Conservation (phyloP, 2,113 vertebrate genomes). For the Cairina moschata region DNA sequence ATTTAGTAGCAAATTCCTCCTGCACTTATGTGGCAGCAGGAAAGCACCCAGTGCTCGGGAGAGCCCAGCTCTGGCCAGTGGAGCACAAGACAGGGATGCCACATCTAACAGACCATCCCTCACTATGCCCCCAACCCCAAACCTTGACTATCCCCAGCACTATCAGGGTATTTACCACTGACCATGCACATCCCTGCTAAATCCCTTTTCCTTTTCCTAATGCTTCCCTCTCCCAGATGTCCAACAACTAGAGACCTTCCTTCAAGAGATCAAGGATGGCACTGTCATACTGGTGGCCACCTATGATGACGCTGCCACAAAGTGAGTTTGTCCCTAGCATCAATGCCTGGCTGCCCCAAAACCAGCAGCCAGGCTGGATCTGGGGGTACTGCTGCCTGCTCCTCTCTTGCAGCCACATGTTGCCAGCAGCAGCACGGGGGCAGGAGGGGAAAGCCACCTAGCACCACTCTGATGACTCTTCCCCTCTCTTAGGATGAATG, state of each 20-base stretch:
- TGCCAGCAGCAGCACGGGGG: neutral
- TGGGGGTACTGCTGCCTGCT: neutral
- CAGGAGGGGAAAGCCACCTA: neutral
- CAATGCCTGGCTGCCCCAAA: neutral
- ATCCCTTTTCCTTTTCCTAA: neutral
- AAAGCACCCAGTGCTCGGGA: rapidly evolving
- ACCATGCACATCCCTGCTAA: neutral
- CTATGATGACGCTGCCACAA: slow-evolving; percentile 82
- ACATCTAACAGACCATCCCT: neutral
- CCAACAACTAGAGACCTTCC: slow-evolving; percentile 68
- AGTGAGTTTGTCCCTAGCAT: slow-evolving; percentile 76
- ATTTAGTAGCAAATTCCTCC: neutral
- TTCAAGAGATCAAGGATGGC: slow-evolving; percentile 72
- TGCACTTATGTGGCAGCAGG: neutral
- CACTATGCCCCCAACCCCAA: neutral
- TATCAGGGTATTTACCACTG: neutral
- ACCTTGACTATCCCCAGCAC: neutral
- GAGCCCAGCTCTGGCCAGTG: neutral
- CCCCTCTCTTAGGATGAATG: slow-evolving; percentile 79
- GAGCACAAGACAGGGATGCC: neutral
- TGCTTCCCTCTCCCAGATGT: slow-evolving; percentile 55
- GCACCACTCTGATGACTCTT: neutral
- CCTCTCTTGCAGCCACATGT: neutral
- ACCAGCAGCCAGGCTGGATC: neutral
- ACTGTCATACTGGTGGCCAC: slow-evolving; percentile 83